Evolutionary conservation across 2,113 vertebrate genomes (phyloP).

Genomic region (Pteropus alecto): DNA sequence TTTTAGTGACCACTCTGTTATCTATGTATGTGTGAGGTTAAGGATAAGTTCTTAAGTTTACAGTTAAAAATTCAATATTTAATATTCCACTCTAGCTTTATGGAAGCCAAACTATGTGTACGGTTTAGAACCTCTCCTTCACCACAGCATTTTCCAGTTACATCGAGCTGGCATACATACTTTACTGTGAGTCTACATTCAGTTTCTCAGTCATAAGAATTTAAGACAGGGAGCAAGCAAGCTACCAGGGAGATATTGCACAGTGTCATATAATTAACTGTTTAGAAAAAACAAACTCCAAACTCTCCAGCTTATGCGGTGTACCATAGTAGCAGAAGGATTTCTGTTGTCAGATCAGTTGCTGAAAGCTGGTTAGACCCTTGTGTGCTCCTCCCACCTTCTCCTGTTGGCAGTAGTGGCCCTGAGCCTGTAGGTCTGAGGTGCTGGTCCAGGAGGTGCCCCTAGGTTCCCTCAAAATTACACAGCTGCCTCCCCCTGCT

Average conservation of each 20-base stretch:
- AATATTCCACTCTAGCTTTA: not conserved
- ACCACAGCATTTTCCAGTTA: not conserved
- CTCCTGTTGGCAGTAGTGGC: not conserved
- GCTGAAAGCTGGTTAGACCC: not conserved
- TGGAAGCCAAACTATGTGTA: not conserved
- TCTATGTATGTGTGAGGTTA: constrained; percentile 46
- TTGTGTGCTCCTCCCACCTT: not conserved
- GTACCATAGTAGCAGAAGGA: not conserved
- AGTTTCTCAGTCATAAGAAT: not conserved
- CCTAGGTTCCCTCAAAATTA: not conserved
- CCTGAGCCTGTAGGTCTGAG: not conserved
- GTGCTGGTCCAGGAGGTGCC: not conserved
- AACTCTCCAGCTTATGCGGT: not conserved
- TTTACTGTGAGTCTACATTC: not conserved
- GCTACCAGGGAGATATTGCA: not conserved
- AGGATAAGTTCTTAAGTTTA: constrained; percentile 53
- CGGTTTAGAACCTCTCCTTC: not conserved
- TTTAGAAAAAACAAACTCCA: not conserved
- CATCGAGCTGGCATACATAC: not conserved
- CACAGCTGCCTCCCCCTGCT: not conserved
- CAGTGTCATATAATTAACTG: not conserved
- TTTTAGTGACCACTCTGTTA: constrained; percentile 37
- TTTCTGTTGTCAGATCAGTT: not conserved
- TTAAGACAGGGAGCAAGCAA: not conserved
- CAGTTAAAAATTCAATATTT: constrained; percentile 28